Evolutionary conservation across 2,113 vertebrate genomes (phyloP), one percentile per base, ranked within the genome.

Genomic region (Heterotilapia buettikoferi): DNA sequence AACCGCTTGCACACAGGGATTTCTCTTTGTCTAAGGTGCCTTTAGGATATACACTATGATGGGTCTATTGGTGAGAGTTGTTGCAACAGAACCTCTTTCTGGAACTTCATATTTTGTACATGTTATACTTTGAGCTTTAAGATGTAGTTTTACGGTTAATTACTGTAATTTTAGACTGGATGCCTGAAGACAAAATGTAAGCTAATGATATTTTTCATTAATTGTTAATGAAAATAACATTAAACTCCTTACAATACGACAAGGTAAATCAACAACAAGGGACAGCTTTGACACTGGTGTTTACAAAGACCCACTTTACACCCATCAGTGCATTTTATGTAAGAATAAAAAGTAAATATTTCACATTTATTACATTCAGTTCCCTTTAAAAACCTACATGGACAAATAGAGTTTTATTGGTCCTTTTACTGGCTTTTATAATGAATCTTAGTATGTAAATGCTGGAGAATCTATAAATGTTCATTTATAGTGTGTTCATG

Each of bases 21-120:
- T 57, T 89, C 78, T 90, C 85, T 94, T 92, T 85, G 85, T 94
- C 86, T 93, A 93, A 87, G 93, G 95, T 95, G 95, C 95, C 94
- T 96, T 95, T 92, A 92, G 88, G 84, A 92, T 83, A 80, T 80
- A 84, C 84, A 83, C 68, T 89, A 33, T 84, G 73, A 92, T 84
- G 81, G 92, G 56, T 90, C 93, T 87, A 78, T 88, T 89, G 89
- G 83, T 29, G 50, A 61, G 61, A 84, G 63, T 9, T 52, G 71
- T 85, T 84, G 80, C 83, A 89, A 90, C 73, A 52, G 29, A 85
- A 50, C 85, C 71, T 90, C 29, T 91, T 68, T 53, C 66, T 90
- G 43, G 87, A 19, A 54, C 38, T 76, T 87, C 7, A 29, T 47
- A 43, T 91, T 88, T 90, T 93, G 21, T 89, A 68, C 76, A 40